Percentiles rank a stretch among this genome's conserved stretches.
phyloP scores from a whole-genome alignment of 2,113 vertebrate genomes.

The Myotis yumanensis region DNA sequence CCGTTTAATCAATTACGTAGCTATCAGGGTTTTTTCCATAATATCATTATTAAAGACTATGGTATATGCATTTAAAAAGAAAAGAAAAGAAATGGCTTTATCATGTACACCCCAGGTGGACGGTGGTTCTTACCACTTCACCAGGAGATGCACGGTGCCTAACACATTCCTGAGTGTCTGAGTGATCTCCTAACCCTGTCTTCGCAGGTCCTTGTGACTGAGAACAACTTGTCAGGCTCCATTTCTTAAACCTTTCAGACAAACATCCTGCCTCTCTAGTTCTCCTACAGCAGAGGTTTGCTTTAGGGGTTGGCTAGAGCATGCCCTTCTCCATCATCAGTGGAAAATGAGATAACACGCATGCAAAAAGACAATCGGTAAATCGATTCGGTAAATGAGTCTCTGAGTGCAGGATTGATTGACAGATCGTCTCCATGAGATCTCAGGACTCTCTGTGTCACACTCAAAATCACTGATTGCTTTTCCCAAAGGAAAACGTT shows the following conservation, averaged over 20 bases:
- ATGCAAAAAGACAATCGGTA: background rate
- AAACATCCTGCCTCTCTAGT: background rate
- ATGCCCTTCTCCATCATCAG: background rate
- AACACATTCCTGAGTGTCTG: background rate
- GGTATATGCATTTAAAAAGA: background rate
- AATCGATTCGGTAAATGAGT: background rate
- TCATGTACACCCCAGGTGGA: background rate
- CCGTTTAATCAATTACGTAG: background rate
- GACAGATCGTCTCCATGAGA: background rate
- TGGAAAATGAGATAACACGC: background rate
- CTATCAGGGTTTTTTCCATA: background rate
- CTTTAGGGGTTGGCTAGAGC: background rate
- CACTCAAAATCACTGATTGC: background rate
- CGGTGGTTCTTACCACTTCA: background rate
- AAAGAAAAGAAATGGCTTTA: background rate
- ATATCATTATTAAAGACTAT: slow-evolving; percentile 20
- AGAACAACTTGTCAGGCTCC: background rate
- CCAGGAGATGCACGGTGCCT: accelerated
- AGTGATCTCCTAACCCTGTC: background rate
- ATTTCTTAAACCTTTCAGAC: background rate
- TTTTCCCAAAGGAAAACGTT: slow-evolving; percentile 17
- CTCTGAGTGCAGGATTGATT: background rate
- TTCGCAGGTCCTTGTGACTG: background rate
- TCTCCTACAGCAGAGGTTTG: background rate
- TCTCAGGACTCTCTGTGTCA: background rate